Evolutionary conservation across 2,113 vertebrate species (phyloP), one percentile per base, ranked within the genome.

Genomic region (Verasper variegatus): DNA sequence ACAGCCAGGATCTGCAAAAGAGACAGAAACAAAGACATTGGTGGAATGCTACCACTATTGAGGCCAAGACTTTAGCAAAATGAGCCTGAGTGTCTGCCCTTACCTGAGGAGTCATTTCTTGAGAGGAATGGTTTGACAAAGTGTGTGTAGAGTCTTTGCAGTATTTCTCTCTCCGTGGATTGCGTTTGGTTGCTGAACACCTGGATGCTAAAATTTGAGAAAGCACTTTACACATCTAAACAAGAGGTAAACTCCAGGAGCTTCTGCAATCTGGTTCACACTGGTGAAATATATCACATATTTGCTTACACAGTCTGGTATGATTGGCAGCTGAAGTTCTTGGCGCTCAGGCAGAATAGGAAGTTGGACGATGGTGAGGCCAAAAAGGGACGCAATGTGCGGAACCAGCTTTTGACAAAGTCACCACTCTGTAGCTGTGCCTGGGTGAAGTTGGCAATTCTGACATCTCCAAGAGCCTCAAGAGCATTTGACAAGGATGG

Each of bases 71-170:
- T 17, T 55, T n/a, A 55, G 11, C 15, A 47, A 57, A 57, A 3
- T 3, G 26, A 56, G 5, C 31, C 23, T 1, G 9, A 66, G 31
- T 11, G 18, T 17, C 13, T 17, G 14, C 4, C 10, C 54, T 71
- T 87, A 91, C 90, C 90, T 78, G 65, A 14, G 21, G 65, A 72
- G 61, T 83, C 67, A 59, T 51, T 69, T 59, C 78, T 82, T 35
- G 78, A 81, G 1, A 92, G 81, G 88, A 91, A 93, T 17, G 78
- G 76, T 27, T 71, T 20, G 75, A 92, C 76, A 61, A 90, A 91
- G 11, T 76, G 15, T 65, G 65, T 80, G 64, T 77, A 88, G 59
- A 91, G 70, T n/a, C 37, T 10, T 54, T 8, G 54, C 47, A 80
- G 67, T 42, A 14, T 31, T 18, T 74, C 10, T 35, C 18, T 57